A percentile compares a stretch with the other conserved stretches of the same genome.
These are phyloP conservation scores for Amphipoea lucens DNA, from an alignment of 2,888 invertebrate genomes.

Conservation along the genomic window DNA sequence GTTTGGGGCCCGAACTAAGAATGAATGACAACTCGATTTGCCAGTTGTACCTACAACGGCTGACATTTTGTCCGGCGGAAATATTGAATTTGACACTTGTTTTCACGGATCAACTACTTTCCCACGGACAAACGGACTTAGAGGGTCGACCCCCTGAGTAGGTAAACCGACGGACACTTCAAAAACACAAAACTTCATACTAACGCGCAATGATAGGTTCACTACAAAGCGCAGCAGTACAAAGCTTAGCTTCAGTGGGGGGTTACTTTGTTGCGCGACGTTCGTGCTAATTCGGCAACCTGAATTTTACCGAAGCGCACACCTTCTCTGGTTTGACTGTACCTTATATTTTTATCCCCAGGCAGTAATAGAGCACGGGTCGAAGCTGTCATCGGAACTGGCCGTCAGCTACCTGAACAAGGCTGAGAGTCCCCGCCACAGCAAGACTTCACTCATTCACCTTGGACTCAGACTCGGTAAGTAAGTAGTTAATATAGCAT, in stretches of 20 bases:
- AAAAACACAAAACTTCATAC: not conserved
- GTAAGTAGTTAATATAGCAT: slow-evolving; percentile 47
- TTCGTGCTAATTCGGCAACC: not conserved
- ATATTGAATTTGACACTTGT: not conserved
- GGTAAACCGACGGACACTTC: not conserved
- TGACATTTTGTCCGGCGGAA: not conserved
- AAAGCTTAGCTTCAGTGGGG: not conserved
- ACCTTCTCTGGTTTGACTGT: not conserved
- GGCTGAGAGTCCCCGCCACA: slow-evolving; percentile 70
- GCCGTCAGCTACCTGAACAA: slow-evolving; percentile 78
- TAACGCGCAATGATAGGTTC: not conserved
- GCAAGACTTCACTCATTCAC: slow-evolving; percentile 90
- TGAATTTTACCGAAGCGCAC: not conserved
- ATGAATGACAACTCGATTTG: not conserved
- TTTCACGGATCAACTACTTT: too few species aligned
- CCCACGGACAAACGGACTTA: too few species aligned
- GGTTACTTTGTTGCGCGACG: too few species aligned
- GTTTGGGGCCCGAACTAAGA: not conserved
- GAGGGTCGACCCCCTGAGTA: not conserved
- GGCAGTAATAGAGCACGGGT: slow-evolving; percentile 87
- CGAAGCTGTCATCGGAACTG: slow-evolving; percentile 83
- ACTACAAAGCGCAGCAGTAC: not conserved
- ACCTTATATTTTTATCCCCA: slow-evolving; percentile 68
- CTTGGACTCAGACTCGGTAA: slow-evolving; percentile 91
- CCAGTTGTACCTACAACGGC: not conserved